These are phyloP conservation scores for Muscidifurax raptorellus DNA, from an alignment of 1,140 invertebrate species.

Conservation along the genomic window DNA sequence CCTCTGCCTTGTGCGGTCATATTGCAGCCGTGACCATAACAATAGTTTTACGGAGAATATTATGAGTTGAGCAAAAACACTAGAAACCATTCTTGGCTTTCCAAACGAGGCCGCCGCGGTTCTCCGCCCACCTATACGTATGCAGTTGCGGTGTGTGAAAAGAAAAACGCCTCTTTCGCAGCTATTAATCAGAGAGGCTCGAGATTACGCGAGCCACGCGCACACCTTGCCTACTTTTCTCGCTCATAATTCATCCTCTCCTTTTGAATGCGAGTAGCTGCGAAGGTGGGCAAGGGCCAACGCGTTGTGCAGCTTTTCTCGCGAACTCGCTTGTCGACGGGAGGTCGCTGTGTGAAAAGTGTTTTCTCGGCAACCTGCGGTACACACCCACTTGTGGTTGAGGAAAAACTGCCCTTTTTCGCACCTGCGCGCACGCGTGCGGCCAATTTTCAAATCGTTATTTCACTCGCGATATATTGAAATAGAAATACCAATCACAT, in stretches of 20 bases:
- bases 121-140: background rate
- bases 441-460: background rate
- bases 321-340: background rate
- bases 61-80: background rate
- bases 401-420: background rate
- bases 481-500: no score
- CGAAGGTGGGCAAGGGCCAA: background rate
- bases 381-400: background rate
- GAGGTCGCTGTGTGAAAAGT: background rate
- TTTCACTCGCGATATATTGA: no score
- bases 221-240: conserved; percentile 25
- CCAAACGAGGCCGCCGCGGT: background rate
- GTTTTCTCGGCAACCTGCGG: background rate
- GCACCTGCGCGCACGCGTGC: background rate
- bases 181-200: background rate
- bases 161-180: conserved; percentile 24
- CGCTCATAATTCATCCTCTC: background rate
- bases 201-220: background rate
- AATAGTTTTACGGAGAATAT: background rate
- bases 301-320: background rate
- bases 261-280: background rate
- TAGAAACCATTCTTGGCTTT: background rate
- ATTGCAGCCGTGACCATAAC: background rate
- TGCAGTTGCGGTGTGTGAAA: conserved; percentile 12
- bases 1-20: background rate